These are phyloP conservation scores for Pseudococcus viburni DNA, from an alignment of 2,888 invertebrate species.

Conservation along the genomic window DNA sequence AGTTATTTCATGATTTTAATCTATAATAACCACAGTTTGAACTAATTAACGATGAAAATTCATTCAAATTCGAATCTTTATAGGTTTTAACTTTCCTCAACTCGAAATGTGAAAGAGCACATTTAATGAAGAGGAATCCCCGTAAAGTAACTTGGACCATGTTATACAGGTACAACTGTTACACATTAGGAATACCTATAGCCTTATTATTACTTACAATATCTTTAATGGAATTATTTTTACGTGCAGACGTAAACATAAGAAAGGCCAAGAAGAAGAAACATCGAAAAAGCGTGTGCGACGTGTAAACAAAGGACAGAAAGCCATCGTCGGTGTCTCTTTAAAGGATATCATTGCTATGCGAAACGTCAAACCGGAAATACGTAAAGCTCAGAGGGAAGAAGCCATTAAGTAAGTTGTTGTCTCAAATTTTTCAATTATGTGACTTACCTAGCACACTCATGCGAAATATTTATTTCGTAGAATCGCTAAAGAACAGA, in stretches of 20 bases:
- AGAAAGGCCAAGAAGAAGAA: conserved; percentile 99
- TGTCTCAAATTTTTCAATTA: not conserved
- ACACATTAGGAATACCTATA: not conserved
- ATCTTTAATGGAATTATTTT: conserved; percentile 63
- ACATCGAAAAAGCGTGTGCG: conserved; percentile 94
- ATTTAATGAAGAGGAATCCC: conserved; percentile 98
- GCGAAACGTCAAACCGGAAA: conserved; percentile 99
- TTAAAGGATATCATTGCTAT: conserved; percentile 98
- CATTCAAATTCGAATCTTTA: not conserved
- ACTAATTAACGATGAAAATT: not conserved
- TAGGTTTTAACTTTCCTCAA: conserved; percentile 96
- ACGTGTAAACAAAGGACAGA: conserved; percentile 94
- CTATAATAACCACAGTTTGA: not conserved
- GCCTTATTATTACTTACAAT: not conserved
- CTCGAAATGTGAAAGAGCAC: conserved; percentile 96
- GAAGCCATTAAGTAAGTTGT: conserved; percentile 90
- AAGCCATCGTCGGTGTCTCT: conserved; percentile 98
- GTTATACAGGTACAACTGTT: conserved; percentile 82
- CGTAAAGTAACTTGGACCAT: conserved; percentile 99
- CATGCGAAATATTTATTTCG: conserved; percentile 68
- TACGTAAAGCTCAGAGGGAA: conserved; percentile 97
- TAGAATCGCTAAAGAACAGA: conserved; percentile 96
- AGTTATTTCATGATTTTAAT: conserved; percentile 67
- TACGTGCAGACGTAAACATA: conserved; percentile 91
- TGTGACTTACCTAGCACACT: not conserved